Evolutionary conservation across 1,140 invertebrate species (phyloP), one percentile per base, ranked within the genome.

Genomic region (Platyscapa corneri): DNA sequence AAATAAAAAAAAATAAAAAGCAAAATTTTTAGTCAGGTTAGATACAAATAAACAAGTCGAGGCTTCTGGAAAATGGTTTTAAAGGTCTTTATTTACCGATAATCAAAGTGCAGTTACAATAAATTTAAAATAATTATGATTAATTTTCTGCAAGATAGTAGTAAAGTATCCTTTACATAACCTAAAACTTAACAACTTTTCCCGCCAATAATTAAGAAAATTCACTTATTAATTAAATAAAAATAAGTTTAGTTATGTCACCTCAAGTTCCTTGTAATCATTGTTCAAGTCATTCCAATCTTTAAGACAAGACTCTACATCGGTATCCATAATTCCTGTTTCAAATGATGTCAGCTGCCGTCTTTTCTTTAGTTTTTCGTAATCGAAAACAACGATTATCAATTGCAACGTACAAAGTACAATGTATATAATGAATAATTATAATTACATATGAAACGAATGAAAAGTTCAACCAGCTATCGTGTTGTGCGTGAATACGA

Each of bases 241-340:
- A 37, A 78, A 34, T 2, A 78, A 78, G 3, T 78, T 49, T 37
- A 14, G 0, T 53, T 46, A 56, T 34, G 86, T 92, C 94, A 97
- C 96, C 95, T 97, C 96, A 32, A 97, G 93, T 72, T 95, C 94
- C 92, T 96, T 97, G 89, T 95, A 97, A 90, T 97, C 97, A 60
- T 94, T 93, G n/a, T 95, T 92, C 86, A 97, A 93, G 89, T 97
- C 97, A 76, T 96, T 94, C 96, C 96, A 97, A 87, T 97, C 96
- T 91, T 97, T 95, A 20, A 96, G 81, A 91, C 95, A 96, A 72
- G 94, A 94, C 34, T 94, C 93, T 10, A 94, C 89, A 84, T 95
- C 94, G 76, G 92, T 90, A 87, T 95, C 94, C 94, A 95, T 95
- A 70, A 89, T 91, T 81, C 1, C 14, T 49, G 70, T 82, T 85